Percentiles rank a stretch among this genome's conserved stretches.
Evolutionary conservation across 2,888 invertebrate species (phyloP).

Genomic region (Lycophotia porphyrea): DNA sequence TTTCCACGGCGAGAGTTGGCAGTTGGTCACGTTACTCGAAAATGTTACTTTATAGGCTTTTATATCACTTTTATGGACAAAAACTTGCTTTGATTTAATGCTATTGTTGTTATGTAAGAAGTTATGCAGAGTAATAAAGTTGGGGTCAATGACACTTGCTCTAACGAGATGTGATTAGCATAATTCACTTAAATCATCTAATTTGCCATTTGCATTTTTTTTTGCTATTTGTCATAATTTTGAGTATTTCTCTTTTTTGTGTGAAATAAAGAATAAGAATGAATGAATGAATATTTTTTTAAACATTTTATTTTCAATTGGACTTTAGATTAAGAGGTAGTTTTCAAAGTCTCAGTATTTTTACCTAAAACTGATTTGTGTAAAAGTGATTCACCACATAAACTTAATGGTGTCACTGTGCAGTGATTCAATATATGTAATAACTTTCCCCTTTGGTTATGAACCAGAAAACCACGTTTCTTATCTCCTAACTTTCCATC

Average conservation of each 20-base stretch:
- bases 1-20: constrained; percentile 32
- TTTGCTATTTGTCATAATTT: too few species aligned
- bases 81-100: constrained; percentile 51
- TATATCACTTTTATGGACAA: constrained; percentile 40
- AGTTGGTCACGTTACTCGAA: constrained; percentile 12
- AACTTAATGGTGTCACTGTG: not conserved
- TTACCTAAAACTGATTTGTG: too few species aligned
- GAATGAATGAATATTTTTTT: too few species aligned
- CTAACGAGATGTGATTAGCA: constrained; percentile 5
- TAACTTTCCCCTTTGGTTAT: too few species aligned
- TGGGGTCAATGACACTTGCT: constrained; percentile 26
- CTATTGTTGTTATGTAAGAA: constrained; percentile 44
- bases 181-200: not conserved
- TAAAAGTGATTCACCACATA: not conserved
- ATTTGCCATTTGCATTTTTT: too few species aligned
- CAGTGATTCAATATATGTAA: not conserved
- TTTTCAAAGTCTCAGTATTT: not conserved
- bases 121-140: constrained; percentile 2
- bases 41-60: constrained; percentile 13
- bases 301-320: not conserved
- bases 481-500: not conserved
- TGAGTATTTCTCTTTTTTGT: too few species aligned
- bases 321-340: not conserved
- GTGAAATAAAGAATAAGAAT: too few species aligned
- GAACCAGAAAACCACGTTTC: too few species aligned